Base-by-base conservation (phyloP, 2,797 vertebrate genomes). In the Loris lydekkerianus region DNA sequence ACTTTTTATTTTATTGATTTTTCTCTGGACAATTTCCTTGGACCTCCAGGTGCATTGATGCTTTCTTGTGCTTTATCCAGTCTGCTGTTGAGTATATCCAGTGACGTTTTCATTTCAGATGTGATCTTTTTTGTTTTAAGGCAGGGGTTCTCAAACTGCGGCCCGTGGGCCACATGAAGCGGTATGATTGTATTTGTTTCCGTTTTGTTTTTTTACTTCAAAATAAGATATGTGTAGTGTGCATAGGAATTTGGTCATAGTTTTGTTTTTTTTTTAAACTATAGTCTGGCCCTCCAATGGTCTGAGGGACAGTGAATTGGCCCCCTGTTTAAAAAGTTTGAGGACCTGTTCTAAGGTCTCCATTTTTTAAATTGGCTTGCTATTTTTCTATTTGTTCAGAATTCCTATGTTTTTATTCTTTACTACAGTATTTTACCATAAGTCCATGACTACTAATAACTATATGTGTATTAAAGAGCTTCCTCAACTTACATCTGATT, bases 101-200 rank as follows among this genome's bases (percentile, higher is more conserved):
- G 29, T 80, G 65, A 63, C 56, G 56, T 85, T 86, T 91, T 94
- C 56, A 60, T 83, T 93, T 53, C 49, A 80, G 17, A 73, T 80
- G 53, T 4, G 40, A 85, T 40, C 3, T 49, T 73, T 91, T 94
- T 84, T 40, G 40, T 40, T 40, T 5, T 40, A 40, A 40, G 40
- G 40, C 40, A 40, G 40, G 40, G 40, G 40, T 40, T 5, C 40
- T 40, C 40, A 40, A 40, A 40, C 40, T 40, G 40, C 40, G 40
- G 40, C 40, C 40, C 40, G 5, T 5, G 40, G 40, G 40, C 3
- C 3, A 40, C 40, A 40, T 40, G 40, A 40, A 40, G 40, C 5
- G 40, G 40, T 40, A 3, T 40, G 40, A 40, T 40, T 40, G 40
- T 40, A 40, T 40, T 40, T 40, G 40, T 40, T 40, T 40, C 40